phyloP scores from a whole-genome alignment of 2,113 vertebrate genomes.

The Microtus ochrogaster region DNA sequence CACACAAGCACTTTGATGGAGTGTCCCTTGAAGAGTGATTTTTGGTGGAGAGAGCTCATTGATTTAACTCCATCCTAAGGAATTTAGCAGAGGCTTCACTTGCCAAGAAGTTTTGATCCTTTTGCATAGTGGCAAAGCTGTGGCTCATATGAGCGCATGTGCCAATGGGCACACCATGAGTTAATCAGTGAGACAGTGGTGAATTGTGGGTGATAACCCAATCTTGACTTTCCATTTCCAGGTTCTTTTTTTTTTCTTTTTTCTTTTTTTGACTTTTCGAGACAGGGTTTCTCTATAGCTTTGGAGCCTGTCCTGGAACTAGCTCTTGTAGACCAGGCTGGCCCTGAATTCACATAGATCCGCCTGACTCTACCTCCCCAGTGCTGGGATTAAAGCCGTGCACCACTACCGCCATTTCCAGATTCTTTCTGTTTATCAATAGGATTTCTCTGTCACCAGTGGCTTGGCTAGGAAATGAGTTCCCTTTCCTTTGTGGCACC shows the following conservation, averaged over 20 bases:
- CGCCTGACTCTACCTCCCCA: no score
- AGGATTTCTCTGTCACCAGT: rapidly evolving
- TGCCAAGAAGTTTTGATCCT: background rate
- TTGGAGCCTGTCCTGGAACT: no score
- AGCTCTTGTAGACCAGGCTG: no score
- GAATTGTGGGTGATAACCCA: background rate
- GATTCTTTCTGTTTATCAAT: background rate
- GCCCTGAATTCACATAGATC: no score
- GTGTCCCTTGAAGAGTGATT: background rate
- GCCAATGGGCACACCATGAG: background rate
- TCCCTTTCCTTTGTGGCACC: background rate
- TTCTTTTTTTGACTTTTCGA: no score
- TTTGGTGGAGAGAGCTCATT: slow-evolving; percentile 6
- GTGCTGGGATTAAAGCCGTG: no score
- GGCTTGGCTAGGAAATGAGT: background rate
- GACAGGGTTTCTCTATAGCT: no score
- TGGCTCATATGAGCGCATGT: background rate
- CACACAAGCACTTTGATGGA: background rate
- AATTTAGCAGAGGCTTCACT: background rate
- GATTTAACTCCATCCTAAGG: background rate
- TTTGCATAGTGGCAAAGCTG: background rate
- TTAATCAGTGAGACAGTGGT: background rate
- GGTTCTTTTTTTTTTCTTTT: background rate
- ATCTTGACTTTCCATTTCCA: background rate
- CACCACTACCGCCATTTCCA: background rate